Conservation (phyloP, 2,797 vertebrate species). For the Takifugu ocellatus region DNA sequence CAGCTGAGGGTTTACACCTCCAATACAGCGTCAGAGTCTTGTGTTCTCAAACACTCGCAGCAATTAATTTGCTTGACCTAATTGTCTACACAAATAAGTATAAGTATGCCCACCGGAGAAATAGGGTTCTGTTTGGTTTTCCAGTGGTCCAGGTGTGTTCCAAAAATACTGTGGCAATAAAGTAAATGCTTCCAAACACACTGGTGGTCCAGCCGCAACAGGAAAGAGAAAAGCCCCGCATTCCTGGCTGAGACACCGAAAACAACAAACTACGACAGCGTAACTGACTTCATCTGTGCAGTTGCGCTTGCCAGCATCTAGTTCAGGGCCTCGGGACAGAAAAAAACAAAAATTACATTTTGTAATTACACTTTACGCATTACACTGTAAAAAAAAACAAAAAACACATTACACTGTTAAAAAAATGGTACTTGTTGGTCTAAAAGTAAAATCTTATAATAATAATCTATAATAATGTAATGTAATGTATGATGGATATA, state of each 20-base stretch:
- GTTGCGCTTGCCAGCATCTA: neutral
- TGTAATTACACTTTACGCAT: too few relatives aligned
- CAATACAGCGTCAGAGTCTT: neutral
- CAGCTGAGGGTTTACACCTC: slow-evolving; percentile 18
- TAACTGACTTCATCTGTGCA: slow-evolving; percentile 39
- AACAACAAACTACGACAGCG: slow-evolving; percentile 46
- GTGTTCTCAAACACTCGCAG: neutral
- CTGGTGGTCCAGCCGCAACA: slow-evolving; percentile 50
- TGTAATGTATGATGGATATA: too few relatives aligned
- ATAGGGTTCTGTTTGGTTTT: neutral
- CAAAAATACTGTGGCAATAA: slow-evolving; percentile 17
- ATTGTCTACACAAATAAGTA: neutral
- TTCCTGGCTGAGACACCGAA: slow-evolving; percentile 2
- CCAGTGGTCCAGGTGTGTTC: slow-evolving; percentile 1
- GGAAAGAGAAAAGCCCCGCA: slow-evolving; percentile 42
- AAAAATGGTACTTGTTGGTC: too few relatives aligned
- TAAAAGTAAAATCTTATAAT: too few relatives aligned
- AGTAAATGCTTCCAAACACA: slow-evolving; percentile 17
- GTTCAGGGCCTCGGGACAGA: too few relatives aligned
- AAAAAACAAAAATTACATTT: too few relatives aligned
- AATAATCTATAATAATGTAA: too few relatives aligned
- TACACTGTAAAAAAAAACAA: too few relatives aligned
- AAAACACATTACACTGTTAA: too few relatives aligned
- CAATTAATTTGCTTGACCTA: slow-evolving; percentile 2
- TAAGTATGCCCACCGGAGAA: neutral